Conservation (phyloP, 1,140 invertebrate genomes). For the Pomphorhynchus laevis region DNA sequence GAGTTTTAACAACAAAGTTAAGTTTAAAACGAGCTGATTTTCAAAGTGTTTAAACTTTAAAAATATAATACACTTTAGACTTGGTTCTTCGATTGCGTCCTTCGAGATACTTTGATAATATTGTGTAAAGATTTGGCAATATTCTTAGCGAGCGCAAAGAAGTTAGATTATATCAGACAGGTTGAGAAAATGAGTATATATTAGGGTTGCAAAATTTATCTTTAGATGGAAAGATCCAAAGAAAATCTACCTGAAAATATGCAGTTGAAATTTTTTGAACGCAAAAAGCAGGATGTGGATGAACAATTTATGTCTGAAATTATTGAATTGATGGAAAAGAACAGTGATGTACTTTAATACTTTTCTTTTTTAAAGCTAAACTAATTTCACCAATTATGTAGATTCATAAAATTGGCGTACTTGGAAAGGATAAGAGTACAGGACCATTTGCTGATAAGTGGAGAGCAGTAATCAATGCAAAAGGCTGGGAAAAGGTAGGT, state of each 20-base stretch:
- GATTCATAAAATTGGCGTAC: too few relatives aligned
- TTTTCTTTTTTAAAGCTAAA: too few relatives aligned
- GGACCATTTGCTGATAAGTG: too few relatives aligned
- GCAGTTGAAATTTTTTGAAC: background rate
- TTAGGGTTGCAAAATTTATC: background rate
- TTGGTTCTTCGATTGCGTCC: background rate
- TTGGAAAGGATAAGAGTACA: too few relatives aligned
- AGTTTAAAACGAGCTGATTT: too few relatives aligned
- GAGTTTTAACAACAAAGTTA: too few relatives aligned
- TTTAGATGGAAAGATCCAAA: background rate
- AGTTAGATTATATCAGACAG: background rate
- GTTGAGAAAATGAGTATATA: background rate
- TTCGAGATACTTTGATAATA: background rate
- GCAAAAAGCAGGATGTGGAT: background rate
- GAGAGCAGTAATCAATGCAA: too few relatives aligned
- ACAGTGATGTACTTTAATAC: too few relatives aligned
- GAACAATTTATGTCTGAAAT: background rate
- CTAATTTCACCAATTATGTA: too few relatives aligned
- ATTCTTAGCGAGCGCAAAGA: background rate
- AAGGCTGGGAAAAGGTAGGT: too few relatives aligned
- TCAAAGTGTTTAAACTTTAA: too few relatives aligned
- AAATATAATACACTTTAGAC: too few relatives aligned
- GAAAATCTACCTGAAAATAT: background rate
- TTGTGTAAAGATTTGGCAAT: background rate
- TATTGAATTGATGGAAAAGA: background rate